A percentile compares a stretch with the other conserved stretches of the same genome.
These are phyloP conservation scores for Ridgeia piscesae DNA, from an alignment of 1,140 invertebrate genomes.

Conservation along the genomic window DNA sequence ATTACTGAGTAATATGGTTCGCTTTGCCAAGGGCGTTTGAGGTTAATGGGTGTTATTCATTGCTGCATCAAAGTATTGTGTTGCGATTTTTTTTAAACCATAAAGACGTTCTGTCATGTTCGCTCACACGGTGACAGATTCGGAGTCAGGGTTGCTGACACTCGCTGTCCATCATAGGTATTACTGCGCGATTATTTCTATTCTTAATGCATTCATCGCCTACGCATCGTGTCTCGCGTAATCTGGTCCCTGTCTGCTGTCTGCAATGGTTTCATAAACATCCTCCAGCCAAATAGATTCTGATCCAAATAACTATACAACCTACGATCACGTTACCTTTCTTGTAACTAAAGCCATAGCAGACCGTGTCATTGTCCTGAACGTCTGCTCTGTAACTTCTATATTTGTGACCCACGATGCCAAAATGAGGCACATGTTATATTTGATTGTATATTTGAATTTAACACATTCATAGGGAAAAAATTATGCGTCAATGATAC, in stretches of 20 bases:
- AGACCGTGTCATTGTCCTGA: too few relatives aligned
- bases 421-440: too few relatives aligned
- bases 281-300: not conserved
- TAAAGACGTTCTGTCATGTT: not conserved
- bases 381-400: too few relatives aligned
- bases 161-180: not conserved
- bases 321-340: too few relatives aligned
- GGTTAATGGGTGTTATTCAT: not conserved
- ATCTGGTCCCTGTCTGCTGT: not conserved
- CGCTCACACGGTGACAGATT: not conserved
- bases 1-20: not conserved
- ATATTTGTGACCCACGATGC: too few relatives aligned
- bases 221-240: not conserved
- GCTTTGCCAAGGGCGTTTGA: not conserved
- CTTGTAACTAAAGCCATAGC: not conserved
- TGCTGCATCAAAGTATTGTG: not conserved
- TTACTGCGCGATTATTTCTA: not conserved
- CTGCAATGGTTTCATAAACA: not conserved
- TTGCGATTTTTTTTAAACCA: not conserved
- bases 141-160: too few relatives aligned
- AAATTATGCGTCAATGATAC: too few relatives aligned
- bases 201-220: not conserved
- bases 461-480: too few relatives aligned
- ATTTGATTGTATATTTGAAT: too few relatives aligned
- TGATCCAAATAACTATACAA: not conserved